Conservation (phyloP, 2,888 invertebrate species). For the Sturmia bella region DNA sequence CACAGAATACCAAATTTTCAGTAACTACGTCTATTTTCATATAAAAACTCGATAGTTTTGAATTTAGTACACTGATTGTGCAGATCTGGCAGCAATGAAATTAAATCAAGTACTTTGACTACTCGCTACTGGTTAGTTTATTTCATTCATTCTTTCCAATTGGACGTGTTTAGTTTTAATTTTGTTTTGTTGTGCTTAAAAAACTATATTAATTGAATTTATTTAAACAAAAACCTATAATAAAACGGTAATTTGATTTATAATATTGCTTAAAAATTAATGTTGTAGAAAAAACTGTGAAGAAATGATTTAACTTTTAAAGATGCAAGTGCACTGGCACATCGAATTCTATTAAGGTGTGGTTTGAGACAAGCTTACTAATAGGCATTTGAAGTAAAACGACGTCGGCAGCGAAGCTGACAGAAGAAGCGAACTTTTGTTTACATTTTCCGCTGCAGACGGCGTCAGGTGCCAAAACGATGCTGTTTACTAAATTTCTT, state of each 20-base stretch:
- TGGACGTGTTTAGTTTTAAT: slow-evolving; percentile 17
- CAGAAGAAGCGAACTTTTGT: slow-evolving; percentile 28
- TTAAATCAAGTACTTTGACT: background rate
- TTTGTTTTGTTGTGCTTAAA: slow-evolving; percentile 29
- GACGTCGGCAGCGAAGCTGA: slow-evolving; percentile 15
- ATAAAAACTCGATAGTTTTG: background rate
- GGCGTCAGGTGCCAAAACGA: slow-evolving; percentile 42
- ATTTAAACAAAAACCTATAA: background rate
- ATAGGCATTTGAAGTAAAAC: background rate
- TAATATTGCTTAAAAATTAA: background rate
- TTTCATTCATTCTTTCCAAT: slow-evolving; percentile 33
- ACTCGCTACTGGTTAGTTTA: slow-evolving; percentile 42
- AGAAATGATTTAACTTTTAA: slow-evolving; percentile 11
- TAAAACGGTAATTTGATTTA: slow-evolving; percentile 47
- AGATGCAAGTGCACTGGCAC: too few species aligned
- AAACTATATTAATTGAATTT: slow-evolving; percentile 1
- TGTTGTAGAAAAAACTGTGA: background rate
- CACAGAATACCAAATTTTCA: too few species aligned
- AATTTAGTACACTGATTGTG: background rate
- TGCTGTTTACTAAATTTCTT: background rate
- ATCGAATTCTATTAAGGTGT: slow-evolving; percentile 59
- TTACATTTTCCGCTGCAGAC: slow-evolving; percentile 21
- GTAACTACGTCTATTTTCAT: background rate
- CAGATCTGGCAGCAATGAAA: slow-evolving; percentile 1
- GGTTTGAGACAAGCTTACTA: slow-evolving; percentile 65